These are phyloP conservation scores for Tragelaphus strepsiceros DNA, from an alignment of 2,113 vertebrate genomes.

Conservation along the genomic window DNA sequence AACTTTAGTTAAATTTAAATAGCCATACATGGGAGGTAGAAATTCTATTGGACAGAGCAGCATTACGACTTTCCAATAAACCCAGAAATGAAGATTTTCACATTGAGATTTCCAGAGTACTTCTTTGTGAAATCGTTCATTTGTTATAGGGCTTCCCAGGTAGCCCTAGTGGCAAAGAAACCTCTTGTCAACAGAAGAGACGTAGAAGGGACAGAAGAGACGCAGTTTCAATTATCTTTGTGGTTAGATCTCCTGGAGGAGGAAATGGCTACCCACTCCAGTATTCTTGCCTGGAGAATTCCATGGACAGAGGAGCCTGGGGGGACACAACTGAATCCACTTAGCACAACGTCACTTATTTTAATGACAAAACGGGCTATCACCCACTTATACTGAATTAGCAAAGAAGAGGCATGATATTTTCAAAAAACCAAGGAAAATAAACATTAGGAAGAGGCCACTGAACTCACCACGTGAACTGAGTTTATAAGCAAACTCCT, in stretches of 20 bases:
- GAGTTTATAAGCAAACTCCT: neutral
- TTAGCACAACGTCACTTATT: too few relatives aligned
- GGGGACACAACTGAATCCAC: too few relatives aligned
- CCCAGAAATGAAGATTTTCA: neutral
- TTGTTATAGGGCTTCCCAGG: neutral
- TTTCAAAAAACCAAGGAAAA: neutral
- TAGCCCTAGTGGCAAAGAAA: too few relatives aligned
- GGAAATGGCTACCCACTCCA: too few relatives aligned
- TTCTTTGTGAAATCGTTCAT: neutral
- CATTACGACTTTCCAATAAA: neutral
- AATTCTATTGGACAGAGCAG: neutral
- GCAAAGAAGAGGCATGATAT: neutral
- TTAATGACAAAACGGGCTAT: neutral
- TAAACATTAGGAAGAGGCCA: neutral
- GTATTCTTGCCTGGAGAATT: too few relatives aligned
- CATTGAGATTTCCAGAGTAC: neutral
- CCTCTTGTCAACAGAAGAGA: too few relatives aligned
- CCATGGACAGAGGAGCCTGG: too few relatives aligned
- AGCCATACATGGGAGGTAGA: neutral
- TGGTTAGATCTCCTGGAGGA: too few relatives aligned
- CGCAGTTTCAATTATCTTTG: too few relatives aligned
- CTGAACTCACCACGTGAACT: neutral
- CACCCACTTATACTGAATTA: neutral
- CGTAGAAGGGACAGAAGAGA: too few relatives aligned
- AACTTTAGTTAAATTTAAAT: neutral